Base-by-base conservation (phyloP, 2,888 invertebrate genomes). In the Sicus ferrugineus region DNA sequence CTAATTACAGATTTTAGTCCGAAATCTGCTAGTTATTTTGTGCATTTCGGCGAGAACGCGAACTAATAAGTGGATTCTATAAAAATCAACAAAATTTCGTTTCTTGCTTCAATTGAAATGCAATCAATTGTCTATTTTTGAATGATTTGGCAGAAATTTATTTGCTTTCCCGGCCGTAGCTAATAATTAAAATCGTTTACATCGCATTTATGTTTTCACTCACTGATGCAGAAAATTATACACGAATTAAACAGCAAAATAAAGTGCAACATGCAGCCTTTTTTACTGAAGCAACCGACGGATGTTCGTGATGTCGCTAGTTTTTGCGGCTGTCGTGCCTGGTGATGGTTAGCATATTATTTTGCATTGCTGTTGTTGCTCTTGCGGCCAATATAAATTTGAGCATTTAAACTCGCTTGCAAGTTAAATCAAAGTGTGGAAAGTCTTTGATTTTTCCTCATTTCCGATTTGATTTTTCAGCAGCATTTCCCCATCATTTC, bases 221-320 rank as follows among this genome's bases (percentile, higher is more conserved):
- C 76, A 73, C 70, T 77, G 76, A 78, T 76, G 80, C 81, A 74
- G 79, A 75, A 78, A 80, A 80, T 80, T 79, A 79, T 78, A 74
- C 74, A 73, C 76, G 79, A 81, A 80, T 80, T 80, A 80, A 77
- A 80, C 78, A 78, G 80, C 80, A 80, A 68, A 66, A 66, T 56
- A 46, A 26, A 66, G 38, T 26, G 26, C 56, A 28, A 1, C n/a
- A 21, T 48, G 48, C 19, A 7, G 6, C 1, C 21, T 19, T 7
- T 48, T n/a, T 21, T 48, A 2, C n/a, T 19, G 48, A 48, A 7
- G n/a, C n/a, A 28, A 16, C 6, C 19, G 58, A 31, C 30, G 58
- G 9, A 30, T 26, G 28, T 52, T 21, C 52, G 21, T 52, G 9
- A 26, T 14, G 54, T 54, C 23, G 54, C 28, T 54, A 2, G 23